These are phyloP conservation scores for Poecile atricapillus DNA, from an alignment of 2,113 vertebrate species.

Conservation along the genomic window DNA sequence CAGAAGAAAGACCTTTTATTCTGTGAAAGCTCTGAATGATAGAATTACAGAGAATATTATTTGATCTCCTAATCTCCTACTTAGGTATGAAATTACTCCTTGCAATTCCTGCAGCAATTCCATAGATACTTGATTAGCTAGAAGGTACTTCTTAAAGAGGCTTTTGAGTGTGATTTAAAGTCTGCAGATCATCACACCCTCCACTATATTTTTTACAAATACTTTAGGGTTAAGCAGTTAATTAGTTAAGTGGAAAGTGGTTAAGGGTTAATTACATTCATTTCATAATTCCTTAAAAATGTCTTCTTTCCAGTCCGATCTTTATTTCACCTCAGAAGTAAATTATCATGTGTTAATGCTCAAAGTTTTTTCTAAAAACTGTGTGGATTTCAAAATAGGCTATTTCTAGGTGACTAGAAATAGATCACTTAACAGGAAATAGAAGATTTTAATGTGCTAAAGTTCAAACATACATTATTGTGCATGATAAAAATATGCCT, in stretches of 20 bases:
- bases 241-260: constrained; percentile 6
- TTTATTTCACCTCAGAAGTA: neutral
- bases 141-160: neutral
- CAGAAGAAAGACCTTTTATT: neutral
- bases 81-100: neutral
- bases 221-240: neutral
- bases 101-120: neutral
- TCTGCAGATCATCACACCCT: neutral
- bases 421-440: neutral
- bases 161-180: neutral
- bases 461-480: neutral
- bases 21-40: neutral
- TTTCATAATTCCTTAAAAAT: constrained; percentile 9
- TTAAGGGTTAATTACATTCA: constrained; percentile 20
- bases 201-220: neutral
- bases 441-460: neutral
- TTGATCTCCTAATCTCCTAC: neutral
- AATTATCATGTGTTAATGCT: neutral
- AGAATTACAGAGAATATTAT: neutral
- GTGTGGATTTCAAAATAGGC: neutral
- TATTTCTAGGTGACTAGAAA: neutral
- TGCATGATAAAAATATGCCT: neutral
- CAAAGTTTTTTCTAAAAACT: neutral
- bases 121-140: neutral
- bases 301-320: neutral